Conservation (phyloP, 2,888 invertebrate genomes). For the Sialis fuliginosa region DNA sequence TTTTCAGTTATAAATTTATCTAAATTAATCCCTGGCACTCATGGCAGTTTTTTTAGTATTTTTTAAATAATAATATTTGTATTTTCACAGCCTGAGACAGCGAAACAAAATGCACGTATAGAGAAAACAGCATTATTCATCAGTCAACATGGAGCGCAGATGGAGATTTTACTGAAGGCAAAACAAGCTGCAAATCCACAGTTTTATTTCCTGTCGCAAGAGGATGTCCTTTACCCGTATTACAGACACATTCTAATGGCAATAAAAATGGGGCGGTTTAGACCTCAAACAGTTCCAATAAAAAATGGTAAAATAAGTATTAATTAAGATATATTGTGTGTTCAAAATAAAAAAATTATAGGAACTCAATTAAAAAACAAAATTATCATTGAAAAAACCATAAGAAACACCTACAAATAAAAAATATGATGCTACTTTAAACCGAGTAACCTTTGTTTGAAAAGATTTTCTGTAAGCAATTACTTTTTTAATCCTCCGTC, state of each 20-base stretch:
- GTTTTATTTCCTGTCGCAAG: slow-evolving; percentile 84
- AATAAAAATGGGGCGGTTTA: slow-evolving; percentile 50
- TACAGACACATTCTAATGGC: slow-evolving; percentile 60
- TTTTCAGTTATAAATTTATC: too few species aligned
- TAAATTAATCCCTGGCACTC: too few species aligned
- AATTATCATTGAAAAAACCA: too few species aligned
- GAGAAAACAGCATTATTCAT: slow-evolving; percentile 88
- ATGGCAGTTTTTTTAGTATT: slow-evolving; percentile 2
- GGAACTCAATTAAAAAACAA: not conserved
- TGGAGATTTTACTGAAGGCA: slow-evolving; percentile 96
- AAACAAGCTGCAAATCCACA: slow-evolving; percentile 88
- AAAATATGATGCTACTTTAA: too few species aligned
- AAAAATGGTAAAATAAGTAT: slow-evolving; percentile 17
- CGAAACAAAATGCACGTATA: slow-evolving; percentile 83
- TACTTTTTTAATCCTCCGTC: too few species aligned
- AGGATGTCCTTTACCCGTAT: slow-evolving; percentile 68
- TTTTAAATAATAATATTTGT: not conserved
- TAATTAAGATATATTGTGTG: not conserved
- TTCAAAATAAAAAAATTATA: too few species aligned
- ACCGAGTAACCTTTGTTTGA: too few species aligned
- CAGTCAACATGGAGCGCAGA: slow-evolving; percentile 80
- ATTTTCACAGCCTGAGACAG: slow-evolving; percentile 54
- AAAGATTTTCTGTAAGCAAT: too few species aligned
- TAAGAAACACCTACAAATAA: too few species aligned
- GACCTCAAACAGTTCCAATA: slow-evolving; percentile 20